Evolutionary conservation across 2,797 vertebrate species (phyloP), one percentile per base, ranked within the genome.

Genomic region (Parauchenoglanis ngamensis): DNA sequence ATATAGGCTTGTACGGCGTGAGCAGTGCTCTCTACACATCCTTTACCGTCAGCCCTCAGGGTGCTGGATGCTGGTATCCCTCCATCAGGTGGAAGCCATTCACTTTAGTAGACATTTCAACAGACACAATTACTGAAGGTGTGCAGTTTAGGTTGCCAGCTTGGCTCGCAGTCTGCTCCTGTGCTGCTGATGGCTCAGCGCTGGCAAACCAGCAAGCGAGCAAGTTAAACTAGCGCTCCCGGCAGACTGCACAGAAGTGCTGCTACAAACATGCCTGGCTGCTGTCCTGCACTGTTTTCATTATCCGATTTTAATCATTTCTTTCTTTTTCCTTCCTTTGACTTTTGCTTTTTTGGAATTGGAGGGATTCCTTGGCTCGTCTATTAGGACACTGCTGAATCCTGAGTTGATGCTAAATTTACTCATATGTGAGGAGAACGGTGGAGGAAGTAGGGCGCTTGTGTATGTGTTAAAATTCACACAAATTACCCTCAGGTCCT

Each of bases 401-500:
- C n/a, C 85, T 84, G 49, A 80, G 15, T 25, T 79, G 57, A 67
- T 85, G 76, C 70, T 78, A 85, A 68, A 84, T 59, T 21, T 68
- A 44, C 28, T 82, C n/a, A 73, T 75, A 57, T 77, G 85, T 73
- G 63, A 2, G 52, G 7, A 44, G 52, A 44, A 17, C 6, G 21
- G 21, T 40, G 31, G 52, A 23, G 82, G 21, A 56, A 54, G 31
- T 19, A 40, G 28, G 52, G n/a, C 35, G 8, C 28, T n/a, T 84
- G 67, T 56, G 75, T 72, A 78, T 84, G 88, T 86, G 61, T 90
- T 87, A 72, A 63, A 83, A 83, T 87, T 91, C 91, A 84, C 90
- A 90, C 91, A 88, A 88, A 92, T 91, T 91, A 54, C 89, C 90
- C 90, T 87, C 90, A 23, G 54, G 91, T 94, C 88, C 91, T 89